phyloP scores from a whole-genome alignment of 2,888 invertebrate species.

The Cyclophora punctaria region DNA sequence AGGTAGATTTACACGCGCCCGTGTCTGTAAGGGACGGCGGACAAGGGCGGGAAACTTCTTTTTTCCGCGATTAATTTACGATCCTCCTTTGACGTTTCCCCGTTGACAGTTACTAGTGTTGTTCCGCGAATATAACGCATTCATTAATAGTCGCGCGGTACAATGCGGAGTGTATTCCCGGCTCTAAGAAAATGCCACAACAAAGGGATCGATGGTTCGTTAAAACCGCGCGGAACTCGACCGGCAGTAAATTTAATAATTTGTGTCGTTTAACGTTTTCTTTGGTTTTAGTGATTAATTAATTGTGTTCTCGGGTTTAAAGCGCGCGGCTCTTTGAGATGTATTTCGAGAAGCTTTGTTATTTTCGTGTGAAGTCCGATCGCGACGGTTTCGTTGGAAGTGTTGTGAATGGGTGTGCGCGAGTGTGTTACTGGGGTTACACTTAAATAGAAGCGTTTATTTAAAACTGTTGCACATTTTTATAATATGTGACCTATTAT shows the following conservation, averaged over 20 bases:
- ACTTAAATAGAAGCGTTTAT: too few relatives aligned
- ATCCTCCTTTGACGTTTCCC: slow-evolving; percentile 35
- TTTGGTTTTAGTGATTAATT: slow-evolving; percentile 36
- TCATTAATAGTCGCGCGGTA: slow-evolving; percentile 53
- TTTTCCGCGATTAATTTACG: slow-evolving; percentile 53
- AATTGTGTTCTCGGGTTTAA: slow-evolving; percentile 28
- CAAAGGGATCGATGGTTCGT: slow-evolving; percentile 65
- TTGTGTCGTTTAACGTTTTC: slow-evolving; percentile 35
- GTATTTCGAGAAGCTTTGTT: slow-evolving; percentile 25
- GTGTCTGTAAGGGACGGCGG: slow-evolving; percentile 29
- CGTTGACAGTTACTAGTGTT: slow-evolving; percentile 52
- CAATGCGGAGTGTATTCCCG: slow-evolving; percentile 47
- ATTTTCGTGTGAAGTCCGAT: slow-evolving; percentile 22
- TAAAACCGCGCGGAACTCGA: slow-evolving; percentile 33
- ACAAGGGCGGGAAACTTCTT: slow-evolving; percentile 61
- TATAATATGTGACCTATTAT: too few relatives aligned
- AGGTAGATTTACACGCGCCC: slow-evolving; percentile 16
- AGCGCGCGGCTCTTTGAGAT: slow-evolving; percentile 21
- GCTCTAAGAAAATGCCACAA: slow-evolving; percentile 28
- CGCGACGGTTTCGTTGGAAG: slow-evolving; percentile 24
- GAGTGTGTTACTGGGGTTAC: too few relatives aligned
- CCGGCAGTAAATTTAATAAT: slow-evolving; percentile 37
- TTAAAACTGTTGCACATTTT: too few relatives aligned
- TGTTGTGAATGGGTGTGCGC: background rate
- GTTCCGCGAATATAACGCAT: slow-evolving; percentile 52